Percentiles rank a stretch among this genome's conserved stretches.
These are phyloP conservation scores for Yponomeuta plumbellus DNA, from an alignment of 2,888 invertebrate species.

Conservation along the genomic window DNA sequence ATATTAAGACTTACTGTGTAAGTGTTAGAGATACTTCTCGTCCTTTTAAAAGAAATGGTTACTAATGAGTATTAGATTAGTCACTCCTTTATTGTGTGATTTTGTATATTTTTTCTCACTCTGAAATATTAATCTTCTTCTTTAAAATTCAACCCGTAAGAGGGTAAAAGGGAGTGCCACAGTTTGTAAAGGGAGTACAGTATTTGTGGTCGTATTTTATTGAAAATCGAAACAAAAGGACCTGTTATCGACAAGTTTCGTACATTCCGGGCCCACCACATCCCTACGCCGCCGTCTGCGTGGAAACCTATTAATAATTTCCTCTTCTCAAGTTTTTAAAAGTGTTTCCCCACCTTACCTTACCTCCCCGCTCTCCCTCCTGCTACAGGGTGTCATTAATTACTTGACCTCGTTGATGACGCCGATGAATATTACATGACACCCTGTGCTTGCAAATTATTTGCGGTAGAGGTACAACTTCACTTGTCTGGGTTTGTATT, in stretches of 20 bases:
- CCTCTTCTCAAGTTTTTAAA: conserved; percentile 54
- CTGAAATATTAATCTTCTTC: too few relatives aligned
- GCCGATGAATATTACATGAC: conserved; percentile 49
- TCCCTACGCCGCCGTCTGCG: conserved; percentile 38
- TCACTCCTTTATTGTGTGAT: too few relatives aligned
- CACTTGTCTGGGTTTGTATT: not conserved
- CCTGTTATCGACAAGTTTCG: not conserved
- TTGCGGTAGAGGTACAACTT: not conserved
- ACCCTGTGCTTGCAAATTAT: conserved; percentile 20
- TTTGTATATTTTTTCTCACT: too few relatives aligned
- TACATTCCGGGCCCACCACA: conserved; percentile 25
- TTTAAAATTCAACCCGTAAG: too few relatives aligned
- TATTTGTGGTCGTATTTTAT: too few relatives aligned
- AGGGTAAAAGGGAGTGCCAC: too few relatives aligned
- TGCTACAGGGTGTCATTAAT: conserved; percentile 39
- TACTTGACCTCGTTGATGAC: conserved; percentile 58
- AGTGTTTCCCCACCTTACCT: conserved; percentile 53
- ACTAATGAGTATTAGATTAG: too few relatives aligned
- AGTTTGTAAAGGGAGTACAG: too few relatives aligned
- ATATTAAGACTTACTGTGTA: too few relatives aligned
- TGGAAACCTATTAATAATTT: conserved; percentile 72
- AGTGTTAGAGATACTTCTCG: too few relatives aligned
- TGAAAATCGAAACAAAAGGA: too few relatives aligned
- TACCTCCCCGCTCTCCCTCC: conserved; percentile 24
- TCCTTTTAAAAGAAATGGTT: too few relatives aligned